Conservation (phyloP, 1,140 invertebrate genomes). For the Hestina assimilis region DNA sequence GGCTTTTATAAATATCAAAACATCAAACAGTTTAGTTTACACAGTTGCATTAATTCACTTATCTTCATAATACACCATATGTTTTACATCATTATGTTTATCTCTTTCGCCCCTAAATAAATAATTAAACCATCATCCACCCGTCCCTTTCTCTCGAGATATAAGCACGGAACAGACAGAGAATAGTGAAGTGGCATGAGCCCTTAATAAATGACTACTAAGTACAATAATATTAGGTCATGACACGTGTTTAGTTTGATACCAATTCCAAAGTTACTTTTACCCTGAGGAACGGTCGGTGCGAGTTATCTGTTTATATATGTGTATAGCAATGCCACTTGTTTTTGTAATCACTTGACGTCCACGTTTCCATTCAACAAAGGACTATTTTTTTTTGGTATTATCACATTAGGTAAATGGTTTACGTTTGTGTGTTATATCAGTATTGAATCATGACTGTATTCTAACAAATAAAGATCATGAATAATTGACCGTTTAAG, state of each 20-base stretch:
- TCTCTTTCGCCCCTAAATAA: conserved; percentile 34
- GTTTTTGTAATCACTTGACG: conserved; percentile 11
- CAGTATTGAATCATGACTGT: too few species aligned
- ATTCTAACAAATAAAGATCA: too few species aligned
- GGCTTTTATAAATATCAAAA: conserved; percentile 15
- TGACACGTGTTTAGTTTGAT: too few species aligned
- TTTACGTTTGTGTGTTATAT: too few species aligned
- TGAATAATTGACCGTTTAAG: too few species aligned
- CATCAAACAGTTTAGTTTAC: conserved; percentile 31
- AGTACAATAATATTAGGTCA: too few species aligned
- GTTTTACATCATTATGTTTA: conserved; percentile 36
- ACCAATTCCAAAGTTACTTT: neutral
- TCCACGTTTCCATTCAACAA: neutral
- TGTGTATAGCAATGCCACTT: conserved; percentile 24
- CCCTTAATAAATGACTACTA: neutral
- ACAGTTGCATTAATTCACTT: conserved; percentile 41
- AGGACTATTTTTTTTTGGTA: neutral
- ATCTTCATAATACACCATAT: conserved; percentile 41
- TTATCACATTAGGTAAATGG: neutral
- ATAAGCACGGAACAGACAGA: neutral
- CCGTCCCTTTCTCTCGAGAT: neutral
- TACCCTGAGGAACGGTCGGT: neutral
- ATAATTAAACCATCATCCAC: conserved; percentile 18
- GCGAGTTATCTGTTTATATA: conserved; percentile 30
- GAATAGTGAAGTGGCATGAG: neutral